phyloP scores from a whole-genome alignment of 2,888 invertebrate genomes.

The Morinoia aosen region DNA sequence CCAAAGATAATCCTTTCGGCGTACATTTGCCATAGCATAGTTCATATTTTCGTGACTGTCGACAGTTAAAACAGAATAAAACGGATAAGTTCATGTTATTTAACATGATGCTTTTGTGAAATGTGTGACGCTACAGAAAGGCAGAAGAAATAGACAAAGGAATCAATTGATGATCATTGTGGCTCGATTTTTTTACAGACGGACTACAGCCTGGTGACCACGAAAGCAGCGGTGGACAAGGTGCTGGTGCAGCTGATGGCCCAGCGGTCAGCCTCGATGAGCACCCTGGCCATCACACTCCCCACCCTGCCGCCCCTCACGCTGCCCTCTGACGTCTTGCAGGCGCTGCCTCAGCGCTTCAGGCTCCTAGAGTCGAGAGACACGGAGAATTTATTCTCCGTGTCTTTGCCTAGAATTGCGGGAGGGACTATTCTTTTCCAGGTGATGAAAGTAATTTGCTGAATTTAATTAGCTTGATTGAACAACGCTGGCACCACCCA shows the following conservation, averaged over 20 bases:
- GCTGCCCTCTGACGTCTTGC: not conserved
- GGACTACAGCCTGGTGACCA: not conserved
- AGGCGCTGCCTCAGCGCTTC: not conserved
- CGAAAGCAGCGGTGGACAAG: not conserved
- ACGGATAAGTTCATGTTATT: too few relatives aligned
- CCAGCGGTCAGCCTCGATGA: not conserved
- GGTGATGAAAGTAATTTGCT: not conserved
- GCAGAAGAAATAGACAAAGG: not conserved
- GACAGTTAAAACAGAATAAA: too few relatives aligned
- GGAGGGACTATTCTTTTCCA: not conserved
- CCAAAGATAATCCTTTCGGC: too few relatives aligned
- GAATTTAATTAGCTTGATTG: too few relatives aligned
- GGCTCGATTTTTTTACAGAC: not conserved
- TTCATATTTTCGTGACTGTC: too few relatives aligned
- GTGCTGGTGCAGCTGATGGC: conserved; percentile 7
- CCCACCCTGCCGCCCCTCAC: not conserved
- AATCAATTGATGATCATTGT: not conserved
- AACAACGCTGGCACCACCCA: too few relatives aligned
- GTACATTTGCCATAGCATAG: too few relatives aligned
- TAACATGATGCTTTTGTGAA: not conserved
- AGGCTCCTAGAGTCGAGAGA: not conserved
- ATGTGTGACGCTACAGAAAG: not conserved
- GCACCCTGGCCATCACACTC: not conserved
- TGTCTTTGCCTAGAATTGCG: not conserved
- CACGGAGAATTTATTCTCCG: not conserved